Evolutionary conservation across 2,888 invertebrate genomes (phyloP).

Genomic region (Dendrolimus pini): DNA sequence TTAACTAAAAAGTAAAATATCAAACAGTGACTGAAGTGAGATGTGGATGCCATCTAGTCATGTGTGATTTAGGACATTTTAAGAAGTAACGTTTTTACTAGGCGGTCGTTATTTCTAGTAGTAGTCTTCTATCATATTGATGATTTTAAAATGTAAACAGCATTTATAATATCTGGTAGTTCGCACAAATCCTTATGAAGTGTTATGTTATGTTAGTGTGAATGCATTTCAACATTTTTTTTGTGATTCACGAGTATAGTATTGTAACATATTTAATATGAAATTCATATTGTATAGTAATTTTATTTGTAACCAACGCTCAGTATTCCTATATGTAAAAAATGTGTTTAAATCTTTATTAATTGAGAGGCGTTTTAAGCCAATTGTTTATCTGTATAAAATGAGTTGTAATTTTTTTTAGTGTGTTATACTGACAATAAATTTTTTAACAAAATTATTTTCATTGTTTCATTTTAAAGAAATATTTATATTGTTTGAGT

Average conservation of each 20-base stretch:
- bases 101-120: too few species aligned
- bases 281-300: conserved; percentile 6
- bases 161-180: too few species aligned
- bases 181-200: too few species aligned
- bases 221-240: too few species aligned
- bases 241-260: neutral
- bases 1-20: too few species aligned
- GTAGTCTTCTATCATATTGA: too few species aligned
- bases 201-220: too few species aligned
- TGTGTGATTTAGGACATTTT: too few species aligned
- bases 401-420: conserved; percentile 6
- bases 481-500: conserved; percentile 1
- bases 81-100: too few species aligned
- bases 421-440: conserved; percentile 39
- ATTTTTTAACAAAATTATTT: conserved; percentile 13
- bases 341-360: conserved; percentile 21
- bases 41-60: too few species aligned
- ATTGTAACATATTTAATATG: neutral
- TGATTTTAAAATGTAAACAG: too few species aligned
- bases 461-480: neutral
- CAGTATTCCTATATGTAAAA: conserved; percentile 17
- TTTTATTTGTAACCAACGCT: conserved; percentile 4
- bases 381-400: conserved; percentile 4
- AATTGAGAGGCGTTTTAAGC: conserved; percentile 5
- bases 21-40: too few species aligned